phyloP scores from a whole-genome alignment of 2,888 invertebrate species.

The Plagodis pulveraria region DNA sequence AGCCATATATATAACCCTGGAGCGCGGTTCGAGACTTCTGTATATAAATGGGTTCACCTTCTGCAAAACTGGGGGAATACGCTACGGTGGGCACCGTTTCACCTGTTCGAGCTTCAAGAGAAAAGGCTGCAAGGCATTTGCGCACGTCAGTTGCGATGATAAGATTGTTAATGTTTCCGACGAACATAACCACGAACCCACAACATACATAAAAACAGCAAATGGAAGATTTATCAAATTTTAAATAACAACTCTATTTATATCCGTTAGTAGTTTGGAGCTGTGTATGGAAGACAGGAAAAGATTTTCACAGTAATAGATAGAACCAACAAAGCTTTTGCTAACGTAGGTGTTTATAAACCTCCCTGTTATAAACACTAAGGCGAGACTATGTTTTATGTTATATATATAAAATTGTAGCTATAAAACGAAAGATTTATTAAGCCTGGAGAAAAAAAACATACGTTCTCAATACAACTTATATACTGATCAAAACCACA shows the following conservation, averaged over 20 bases:
- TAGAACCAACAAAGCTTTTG: too few species aligned
- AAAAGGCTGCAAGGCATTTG: conserved; percentile 42
- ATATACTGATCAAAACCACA: too few species aligned
- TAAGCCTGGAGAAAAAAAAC: too few species aligned
- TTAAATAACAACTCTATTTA: background rate
- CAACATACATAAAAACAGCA: conserved; percentile 18
- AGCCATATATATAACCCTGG: background rate
- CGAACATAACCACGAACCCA: conserved; percentile 41
- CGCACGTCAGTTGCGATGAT: conserved; percentile 32
- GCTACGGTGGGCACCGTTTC: conserved; percentile 43
- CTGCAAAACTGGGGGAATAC: conserved; percentile 29
- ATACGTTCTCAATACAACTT: too few species aligned
- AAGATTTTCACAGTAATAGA: too few species aligned
- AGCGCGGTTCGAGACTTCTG: conserved; percentile 36
- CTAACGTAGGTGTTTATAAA: too few species aligned
- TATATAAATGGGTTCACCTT: conserved; percentile 43
- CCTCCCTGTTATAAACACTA: too few species aligned
- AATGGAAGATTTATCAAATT: conserved; percentile 4
- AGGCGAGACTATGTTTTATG: too few species aligned
- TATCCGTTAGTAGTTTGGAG: background rate
- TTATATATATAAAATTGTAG: too few species aligned
- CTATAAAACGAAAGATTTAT: too few species aligned
- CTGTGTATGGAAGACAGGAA: too few species aligned
- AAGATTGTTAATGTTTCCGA: conserved; percentile 18
- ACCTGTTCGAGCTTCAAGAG: conserved; percentile 43